Percentiles rank a stretch among this genome's conserved stretches.
phyloP scores from a whole-genome alignment of 2,797 vertebrate genomes.

The Alfaro cultratus region DNA sequence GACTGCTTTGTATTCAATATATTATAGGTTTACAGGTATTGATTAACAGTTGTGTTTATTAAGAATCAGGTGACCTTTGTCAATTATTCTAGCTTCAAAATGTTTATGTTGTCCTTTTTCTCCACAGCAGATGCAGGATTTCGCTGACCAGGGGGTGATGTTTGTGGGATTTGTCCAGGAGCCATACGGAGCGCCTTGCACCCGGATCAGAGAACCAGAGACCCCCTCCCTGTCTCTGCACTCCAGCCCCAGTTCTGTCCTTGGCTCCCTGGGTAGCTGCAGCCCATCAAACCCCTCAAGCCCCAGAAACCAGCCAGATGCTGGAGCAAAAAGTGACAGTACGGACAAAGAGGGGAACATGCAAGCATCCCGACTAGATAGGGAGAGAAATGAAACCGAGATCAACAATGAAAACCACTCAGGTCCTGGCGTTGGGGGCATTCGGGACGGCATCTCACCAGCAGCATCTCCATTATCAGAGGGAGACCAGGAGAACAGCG shows the following conservation, averaged over 20 bases:
- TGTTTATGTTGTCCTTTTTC: background rate
- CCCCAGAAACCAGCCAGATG: constrained; percentile 48
- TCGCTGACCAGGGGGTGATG: constrained; percentile 91
- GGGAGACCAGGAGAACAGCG: constrained; percentile 42
- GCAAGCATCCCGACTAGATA: constrained; percentile 1
- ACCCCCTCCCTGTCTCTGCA: constrained; percentile 82
- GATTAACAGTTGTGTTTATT: background rate
- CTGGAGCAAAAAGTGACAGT: constrained; percentile 18
- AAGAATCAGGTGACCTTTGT: background rate
- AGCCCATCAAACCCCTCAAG: constrained; percentile 74
- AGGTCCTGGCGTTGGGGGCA: constrained; percentile 15
- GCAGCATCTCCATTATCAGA: constrained; percentile 57
- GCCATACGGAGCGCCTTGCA: constrained; percentile 78
- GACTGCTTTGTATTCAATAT: no score
- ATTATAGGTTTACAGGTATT: background rate
- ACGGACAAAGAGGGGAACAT: constrained; percentile 37
- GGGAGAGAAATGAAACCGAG: constrained; percentile 32
- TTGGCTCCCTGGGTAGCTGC: constrained; percentile 75
- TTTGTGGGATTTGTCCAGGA: constrained; percentile 94
- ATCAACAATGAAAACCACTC: constrained; percentile 48
- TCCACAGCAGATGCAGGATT: constrained; percentile 91
- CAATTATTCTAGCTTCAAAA: background rate
- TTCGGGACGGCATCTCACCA: constrained; percentile 42
- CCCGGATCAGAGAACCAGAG: constrained; percentile 70
- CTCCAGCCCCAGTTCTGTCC: constrained; percentile 84